These are phyloP conservation scores for Drosophila sturtevanti DNA, from an alignment of 1,140 invertebrate genomes.

Conservation along the genomic window DNA sequence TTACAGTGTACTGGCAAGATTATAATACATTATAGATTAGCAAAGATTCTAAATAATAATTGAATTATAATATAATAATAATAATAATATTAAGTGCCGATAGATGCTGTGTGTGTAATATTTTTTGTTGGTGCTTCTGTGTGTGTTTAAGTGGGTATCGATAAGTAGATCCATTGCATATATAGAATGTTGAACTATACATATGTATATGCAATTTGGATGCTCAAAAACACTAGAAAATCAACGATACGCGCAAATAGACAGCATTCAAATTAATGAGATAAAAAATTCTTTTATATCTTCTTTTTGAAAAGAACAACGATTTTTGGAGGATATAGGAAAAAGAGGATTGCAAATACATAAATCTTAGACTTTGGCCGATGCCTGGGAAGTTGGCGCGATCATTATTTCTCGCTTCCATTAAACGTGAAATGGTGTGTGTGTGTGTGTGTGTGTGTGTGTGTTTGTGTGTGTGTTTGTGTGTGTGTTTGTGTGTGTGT, in stretches of 20 bases:
- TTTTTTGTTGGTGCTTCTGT: conserved; percentile 5
- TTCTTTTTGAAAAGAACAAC: background rate
- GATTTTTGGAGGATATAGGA: background rate
- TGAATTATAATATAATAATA: background rate
- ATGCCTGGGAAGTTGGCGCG: conserved; percentile 17
- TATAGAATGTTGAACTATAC: conserved; percentile 23
- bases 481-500: conserved; percentile 1
- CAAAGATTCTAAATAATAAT: conserved; percentile 2
- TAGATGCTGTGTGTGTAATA: conserved; percentile 42
- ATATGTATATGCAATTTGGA: conserved; percentile 30
- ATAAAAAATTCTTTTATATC: background rate
- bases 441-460: background rate
- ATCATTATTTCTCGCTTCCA: background rate
- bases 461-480: background rate
- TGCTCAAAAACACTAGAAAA: conserved; percentile 63
- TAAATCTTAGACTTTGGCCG: conserved; percentile 41
- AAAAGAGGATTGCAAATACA: background rate
- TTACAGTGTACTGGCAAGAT: conserved; percentile 4
- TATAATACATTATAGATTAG: background rate
- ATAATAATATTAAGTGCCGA: conserved; percentile 27
- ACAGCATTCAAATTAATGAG: conserved; percentile 72
- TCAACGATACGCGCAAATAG: conserved; percentile 70
- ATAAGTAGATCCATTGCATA: conserved; percentile 39
- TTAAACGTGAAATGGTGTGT: background rate
- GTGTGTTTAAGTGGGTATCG: conserved; percentile 19